phyloP scores from a whole-genome alignment of 2,797 vertebrate species.

The Margarornis squamiger region DNA sequence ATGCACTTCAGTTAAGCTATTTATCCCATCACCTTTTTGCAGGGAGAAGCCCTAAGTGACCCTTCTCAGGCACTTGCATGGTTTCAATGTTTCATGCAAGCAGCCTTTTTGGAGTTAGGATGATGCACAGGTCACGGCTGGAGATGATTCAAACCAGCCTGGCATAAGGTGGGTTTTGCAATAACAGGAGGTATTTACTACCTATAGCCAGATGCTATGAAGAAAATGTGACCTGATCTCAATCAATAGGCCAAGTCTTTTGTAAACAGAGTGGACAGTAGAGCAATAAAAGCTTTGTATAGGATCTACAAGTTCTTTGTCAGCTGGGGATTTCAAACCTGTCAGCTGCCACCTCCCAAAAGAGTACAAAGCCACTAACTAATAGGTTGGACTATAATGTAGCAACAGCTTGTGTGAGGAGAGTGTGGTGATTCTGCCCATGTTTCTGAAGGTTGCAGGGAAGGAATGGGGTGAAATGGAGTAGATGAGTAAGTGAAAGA shows the following conservation, averaged over 20 bases:
- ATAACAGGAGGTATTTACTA: neutral
- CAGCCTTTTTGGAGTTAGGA: neutral
- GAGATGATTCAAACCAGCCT: slow-evolving; percentile 15
- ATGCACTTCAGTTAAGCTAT: too few species aligned
- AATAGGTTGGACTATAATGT: neutral
- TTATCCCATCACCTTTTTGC: too few species aligned
- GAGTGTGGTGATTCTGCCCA: neutral
- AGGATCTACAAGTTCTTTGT: neutral
- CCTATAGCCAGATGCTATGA: neutral
- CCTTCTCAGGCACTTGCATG: too few species aligned
- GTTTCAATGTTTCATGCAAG: neutral
- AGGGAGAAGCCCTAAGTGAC: too few species aligned
- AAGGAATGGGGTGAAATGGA: neutral
- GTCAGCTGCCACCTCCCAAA: neutral
- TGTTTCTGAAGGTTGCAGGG: neutral
- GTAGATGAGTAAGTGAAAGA: neutral
- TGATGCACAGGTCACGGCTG: neutral
- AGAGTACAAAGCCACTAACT: neutral
- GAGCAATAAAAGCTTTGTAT: neutral
- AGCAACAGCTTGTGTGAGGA: neutral
- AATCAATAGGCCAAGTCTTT: neutral
- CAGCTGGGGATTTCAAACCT: neutral
- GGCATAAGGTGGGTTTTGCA: neutral
- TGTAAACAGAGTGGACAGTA: neutral
- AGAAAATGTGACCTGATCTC: neutral